Evolutionary conservation across 1,140 invertebrate species (phyloP).

Genomic region (Leptopilina boulardi): DNA sequence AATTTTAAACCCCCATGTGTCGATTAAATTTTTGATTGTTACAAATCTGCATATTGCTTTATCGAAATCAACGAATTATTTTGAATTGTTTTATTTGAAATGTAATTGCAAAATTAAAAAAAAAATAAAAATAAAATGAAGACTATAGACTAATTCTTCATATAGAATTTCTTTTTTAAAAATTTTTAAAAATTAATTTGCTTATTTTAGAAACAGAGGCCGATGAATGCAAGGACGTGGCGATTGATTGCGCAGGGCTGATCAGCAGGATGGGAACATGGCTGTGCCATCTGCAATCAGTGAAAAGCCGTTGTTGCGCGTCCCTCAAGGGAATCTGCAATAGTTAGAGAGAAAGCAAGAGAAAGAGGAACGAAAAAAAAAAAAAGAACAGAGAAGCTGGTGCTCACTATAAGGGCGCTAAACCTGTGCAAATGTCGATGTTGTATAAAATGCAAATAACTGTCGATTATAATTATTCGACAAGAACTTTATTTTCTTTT

Average conservation of each 20-base stretch:
- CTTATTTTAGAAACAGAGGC: slow-evolving; percentile 66
- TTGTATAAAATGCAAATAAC: background rate
- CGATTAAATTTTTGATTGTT: too few species aligned
- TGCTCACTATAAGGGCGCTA: slow-evolving; percentile 28
- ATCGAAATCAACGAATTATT: too few species aligned
- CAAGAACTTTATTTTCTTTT: slow-evolving; percentile 5
- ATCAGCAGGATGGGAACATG: slow-evolving; percentile 75
- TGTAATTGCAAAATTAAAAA: too few species aligned
- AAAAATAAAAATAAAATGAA: too few species aligned
- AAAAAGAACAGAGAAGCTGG: slow-evolving; percentile 42
- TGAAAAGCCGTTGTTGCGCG: slow-evolving; percentile 73
- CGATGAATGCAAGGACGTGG: slow-evolving; percentile 73
- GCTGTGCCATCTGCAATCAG: slow-evolving; percentile 76
- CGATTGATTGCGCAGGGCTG: slow-evolving; percentile 74
- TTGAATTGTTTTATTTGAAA: too few species aligned
- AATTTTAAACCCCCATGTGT: too few species aligned
- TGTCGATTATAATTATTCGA: background rate
- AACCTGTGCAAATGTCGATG: slow-evolving; percentile 1
- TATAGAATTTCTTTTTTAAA: too few species aligned
- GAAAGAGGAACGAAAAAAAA: slow-evolving; percentile 47
- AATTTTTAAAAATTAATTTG: slow-evolving; percentile 19
- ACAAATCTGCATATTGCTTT: too few species aligned
- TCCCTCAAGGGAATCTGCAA: slow-evolving; percentile 72
- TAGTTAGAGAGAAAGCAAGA: slow-evolving; percentile 50
- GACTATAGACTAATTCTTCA: too few species aligned